phyloP scores from a whole-genome alignment of 53 echinoderm and acorn worm species.

The Henricia sp. region DNA sequence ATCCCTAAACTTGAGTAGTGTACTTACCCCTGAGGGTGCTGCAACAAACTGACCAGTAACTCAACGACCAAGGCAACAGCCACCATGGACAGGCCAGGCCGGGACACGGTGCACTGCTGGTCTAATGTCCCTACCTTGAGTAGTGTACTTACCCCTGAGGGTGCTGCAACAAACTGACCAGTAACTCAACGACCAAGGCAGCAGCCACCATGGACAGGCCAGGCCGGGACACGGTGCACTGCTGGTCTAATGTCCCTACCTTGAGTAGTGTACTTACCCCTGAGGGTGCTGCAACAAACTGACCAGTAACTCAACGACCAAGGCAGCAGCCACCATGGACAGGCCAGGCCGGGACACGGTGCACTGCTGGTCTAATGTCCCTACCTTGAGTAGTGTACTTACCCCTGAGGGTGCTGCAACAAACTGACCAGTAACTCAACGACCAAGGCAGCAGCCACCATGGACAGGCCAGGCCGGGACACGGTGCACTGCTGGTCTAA shows the following conservation, averaged over 20 bases:
- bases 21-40: slow-evolving; percentile 89
- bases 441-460: slow-evolving; percentile 90
- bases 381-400: too few species aligned
- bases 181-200: slow-evolving; percentile 88
- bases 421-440: slow-evolving; percentile 89
- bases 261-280: too few species aligned
- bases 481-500: slow-evolving; percentile 99
- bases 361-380: slow-evolving; percentile 97
- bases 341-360: slow-evolving; percentile 96
- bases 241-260: slow-evolving; percentile 97
- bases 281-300: slow-evolving; percentile 85
- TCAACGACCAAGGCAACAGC: slow-evolving; percentile 91
- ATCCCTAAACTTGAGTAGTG: too few species aligned
- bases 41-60: slow-evolving; percentile 82
- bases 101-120: slow-evolving; percentile 98
- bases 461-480: slow-evolving; percentile 92
- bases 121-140: slow-evolving; percentile 95
- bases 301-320: slow-evolving; percentile 90
- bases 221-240: slow-evolving; percentile 97
- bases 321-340: slow-evolving; percentile 92
- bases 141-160: slow-evolving; percentile 85
- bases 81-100: slow-evolving; percentile 96
- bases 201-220: slow-evolving; percentile 95
- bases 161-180: slow-evolving; percentile 88
- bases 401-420: slow-evolving; percentile 89